These are phyloP conservation scores for Anolis apletophallus DNA, from an alignment of 2,797 vertebrate genomes.

Conservation along the genomic window DNA sequence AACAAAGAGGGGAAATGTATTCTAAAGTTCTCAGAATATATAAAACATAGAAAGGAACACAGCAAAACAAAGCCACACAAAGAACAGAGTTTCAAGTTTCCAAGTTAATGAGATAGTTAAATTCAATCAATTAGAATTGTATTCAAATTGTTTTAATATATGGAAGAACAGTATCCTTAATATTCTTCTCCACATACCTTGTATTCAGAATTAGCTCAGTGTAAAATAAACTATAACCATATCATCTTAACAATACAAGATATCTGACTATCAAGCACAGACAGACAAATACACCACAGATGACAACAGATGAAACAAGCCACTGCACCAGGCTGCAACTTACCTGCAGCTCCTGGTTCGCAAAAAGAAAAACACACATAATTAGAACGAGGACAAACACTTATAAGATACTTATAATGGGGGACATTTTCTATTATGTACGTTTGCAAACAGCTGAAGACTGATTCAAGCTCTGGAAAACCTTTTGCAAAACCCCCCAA, in stretches of 20 bases:
- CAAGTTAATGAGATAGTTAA: slow-evolving; percentile 67
- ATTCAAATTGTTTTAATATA: slow-evolving; percentile 61
- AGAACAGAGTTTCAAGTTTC: slow-evolving; percentile 81
- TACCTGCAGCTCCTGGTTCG: slow-evolving; percentile 99
- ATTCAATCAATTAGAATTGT: slow-evolving; percentile 56
- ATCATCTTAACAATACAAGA: slow-evolving; percentile 62
- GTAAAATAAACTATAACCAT: slow-evolving; percentile 52
- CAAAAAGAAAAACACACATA: slow-evolving; percentile 93
- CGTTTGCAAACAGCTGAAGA: slow-evolving; percentile 77
- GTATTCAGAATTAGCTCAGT: slow-evolving; percentile 55
- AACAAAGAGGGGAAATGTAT: slow-evolving; percentile 32
- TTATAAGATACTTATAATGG: slow-evolving; percentile 78
- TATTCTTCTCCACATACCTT: slow-evolving; percentile 46
- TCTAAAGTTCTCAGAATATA: slow-evolving; percentile 19
- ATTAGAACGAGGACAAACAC: slow-evolving; percentile 90
- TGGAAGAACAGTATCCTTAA: slow-evolving; percentile 61
- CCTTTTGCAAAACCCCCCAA: slow-evolving; percentile 67
- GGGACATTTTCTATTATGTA: slow-evolving; percentile 72
- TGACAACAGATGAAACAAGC: slow-evolving; percentile 74
- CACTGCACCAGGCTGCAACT: slow-evolving; percentile 87
- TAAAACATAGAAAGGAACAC: slow-evolving; percentile 27
- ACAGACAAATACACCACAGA: slow-evolving; percentile 71
- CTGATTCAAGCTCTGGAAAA: slow-evolving; percentile 81
- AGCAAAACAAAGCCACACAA: slow-evolving; percentile 57
- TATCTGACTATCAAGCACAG: slow-evolving; percentile 69